A percentile compares a stretch with the other conserved stretches of the same genome.
Evolutionary conservation across 2,797 vertebrate genomes (phyloP).

Genomic region (Hypotaenidia okinawae): DNA sequence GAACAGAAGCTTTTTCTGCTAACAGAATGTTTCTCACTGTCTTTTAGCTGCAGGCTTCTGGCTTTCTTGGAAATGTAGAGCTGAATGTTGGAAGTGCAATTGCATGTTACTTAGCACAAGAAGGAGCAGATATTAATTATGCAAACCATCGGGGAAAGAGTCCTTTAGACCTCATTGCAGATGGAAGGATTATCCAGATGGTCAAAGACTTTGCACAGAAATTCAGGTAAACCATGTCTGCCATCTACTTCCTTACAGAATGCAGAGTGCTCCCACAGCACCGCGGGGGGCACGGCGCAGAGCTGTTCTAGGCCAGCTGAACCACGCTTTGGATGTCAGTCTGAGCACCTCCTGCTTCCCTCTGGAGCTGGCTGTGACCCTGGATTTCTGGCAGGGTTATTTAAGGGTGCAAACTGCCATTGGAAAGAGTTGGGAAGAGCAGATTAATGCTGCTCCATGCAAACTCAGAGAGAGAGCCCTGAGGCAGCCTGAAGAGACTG

Average conservation of each 20-base stretch:
- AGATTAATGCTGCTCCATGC: background rate
- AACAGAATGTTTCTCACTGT: background rate
- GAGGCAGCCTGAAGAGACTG: background rate
- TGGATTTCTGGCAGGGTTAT: background rate
- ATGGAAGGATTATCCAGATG: conserved; percentile 83
- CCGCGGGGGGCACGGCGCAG: background rate
- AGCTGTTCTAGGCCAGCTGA: background rate
- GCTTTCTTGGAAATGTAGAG: conserved; percentile 87
- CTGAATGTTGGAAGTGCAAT: conserved; percentile 88
- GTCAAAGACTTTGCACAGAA: conserved; percentile 94
- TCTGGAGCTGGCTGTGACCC: background rate
- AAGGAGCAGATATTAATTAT: conserved; percentile 92
- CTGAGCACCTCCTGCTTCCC: background rate
- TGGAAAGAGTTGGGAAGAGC: background rate
- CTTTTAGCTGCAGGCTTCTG: conserved; percentile 85
- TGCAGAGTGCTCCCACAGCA: rapidly evolving
- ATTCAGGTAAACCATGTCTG: conserved; percentile 83
- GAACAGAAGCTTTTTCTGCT: background rate
- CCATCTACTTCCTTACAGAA: background rate
- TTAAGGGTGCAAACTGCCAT: background rate
- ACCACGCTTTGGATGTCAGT: background rate
- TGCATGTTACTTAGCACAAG: conserved; percentile 92
- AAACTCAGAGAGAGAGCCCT: background rate
- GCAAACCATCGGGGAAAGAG: conserved; percentile 95
- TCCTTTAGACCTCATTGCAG: conserved; percentile 89